Evolutionary conservation across 2,888 invertebrate species (phyloP).

Genomic region (Meiosimyza platycephala): DNA sequence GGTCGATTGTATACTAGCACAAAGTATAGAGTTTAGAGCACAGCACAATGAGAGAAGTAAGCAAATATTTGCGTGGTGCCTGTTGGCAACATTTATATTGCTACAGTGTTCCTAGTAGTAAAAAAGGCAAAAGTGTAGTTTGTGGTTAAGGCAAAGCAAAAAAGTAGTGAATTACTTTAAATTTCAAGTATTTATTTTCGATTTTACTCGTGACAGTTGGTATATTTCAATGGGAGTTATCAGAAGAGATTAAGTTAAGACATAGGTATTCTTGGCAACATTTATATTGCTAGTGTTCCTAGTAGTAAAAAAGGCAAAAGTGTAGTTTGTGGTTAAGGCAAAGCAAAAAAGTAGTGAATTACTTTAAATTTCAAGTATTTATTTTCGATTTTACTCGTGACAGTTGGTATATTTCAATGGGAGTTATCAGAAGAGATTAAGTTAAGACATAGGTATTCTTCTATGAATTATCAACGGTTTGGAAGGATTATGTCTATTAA

Average conservation of each 20-base stretch:
- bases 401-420: conserved; percentile 28
- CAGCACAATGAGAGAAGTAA: not conserved
- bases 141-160: not conserved
- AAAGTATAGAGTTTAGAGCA: too few relatives aligned
- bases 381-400: conserved; percentile 32
- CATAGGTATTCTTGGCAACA: too few relatives aligned
- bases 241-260: not conserved
- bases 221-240: not conserved
- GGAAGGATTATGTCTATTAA: too few relatives aligned
- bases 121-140: too few relatives aligned
- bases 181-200: conserved; percentile 20
- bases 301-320: too few relatives aligned
- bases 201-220: conserved; percentile 38
- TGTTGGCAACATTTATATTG: too few relatives aligned
- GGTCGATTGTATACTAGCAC: too few relatives aligned
- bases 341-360: conserved; percentile 30
- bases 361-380: conserved; percentile 21
- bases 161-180: conserved; percentile 28
- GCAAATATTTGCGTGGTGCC: not conserved
- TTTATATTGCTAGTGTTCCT: too few relatives aligned
- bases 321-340: too few relatives aligned
- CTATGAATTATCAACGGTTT: too few relatives aligned
- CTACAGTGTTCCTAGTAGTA: too few relatives aligned
- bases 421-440: not conserved
- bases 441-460: too few relatives aligned